phyloP scores from a whole-genome alignment of 2,888 invertebrate species.

The Clostera curtula region DNA sequence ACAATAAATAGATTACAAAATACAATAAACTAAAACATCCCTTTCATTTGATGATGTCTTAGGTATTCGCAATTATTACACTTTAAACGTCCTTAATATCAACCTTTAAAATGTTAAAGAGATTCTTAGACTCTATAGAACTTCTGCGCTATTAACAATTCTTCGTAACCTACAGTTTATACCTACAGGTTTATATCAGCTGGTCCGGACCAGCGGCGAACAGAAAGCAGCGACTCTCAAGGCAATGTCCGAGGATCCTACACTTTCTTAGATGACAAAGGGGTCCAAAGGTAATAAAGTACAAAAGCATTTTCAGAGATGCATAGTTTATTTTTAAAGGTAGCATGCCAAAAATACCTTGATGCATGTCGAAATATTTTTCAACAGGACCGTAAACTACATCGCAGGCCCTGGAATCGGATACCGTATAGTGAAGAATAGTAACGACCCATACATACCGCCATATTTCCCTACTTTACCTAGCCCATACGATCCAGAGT shows the following conservation, averaged over 20 bases:
- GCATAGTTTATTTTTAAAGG: background rate
- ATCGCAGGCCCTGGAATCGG: constrained; percentile 87
- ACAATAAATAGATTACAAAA: too few relatives aligned
- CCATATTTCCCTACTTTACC: constrained; percentile 76
- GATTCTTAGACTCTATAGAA: too few relatives aligned
- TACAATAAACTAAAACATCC: too few relatives aligned
- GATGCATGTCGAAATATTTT: constrained; percentile 1
- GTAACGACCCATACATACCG: constrained; percentile 79
- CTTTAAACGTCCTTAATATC: constrained; percentile 5
- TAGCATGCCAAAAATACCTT: too few relatives aligned
- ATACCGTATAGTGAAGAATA: constrained; percentile 82
- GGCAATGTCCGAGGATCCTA: constrained; percentile 85
- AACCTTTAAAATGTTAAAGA: background rate
- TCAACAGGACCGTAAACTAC: constrained; percentile 80
- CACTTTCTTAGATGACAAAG: constrained; percentile 86
- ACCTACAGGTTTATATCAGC: constrained; percentile 79
- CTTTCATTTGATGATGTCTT: too few relatives aligned
- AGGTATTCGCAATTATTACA: too few relatives aligned
- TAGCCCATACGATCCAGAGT: constrained; percentile 69
- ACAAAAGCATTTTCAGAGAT: background rate
- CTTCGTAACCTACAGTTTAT: too few relatives aligned
- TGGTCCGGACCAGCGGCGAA: constrained; percentile 84
- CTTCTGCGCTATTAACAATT: too few relatives aligned
- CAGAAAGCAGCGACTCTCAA: constrained; percentile 81
- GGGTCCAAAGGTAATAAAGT: constrained; percentile 75